A percentile compares a stretch with the other conserved stretches of the same genome.
Conservation (phyloP, 1,140 invertebrate genomes). For the Bombus confusus region DNA sequence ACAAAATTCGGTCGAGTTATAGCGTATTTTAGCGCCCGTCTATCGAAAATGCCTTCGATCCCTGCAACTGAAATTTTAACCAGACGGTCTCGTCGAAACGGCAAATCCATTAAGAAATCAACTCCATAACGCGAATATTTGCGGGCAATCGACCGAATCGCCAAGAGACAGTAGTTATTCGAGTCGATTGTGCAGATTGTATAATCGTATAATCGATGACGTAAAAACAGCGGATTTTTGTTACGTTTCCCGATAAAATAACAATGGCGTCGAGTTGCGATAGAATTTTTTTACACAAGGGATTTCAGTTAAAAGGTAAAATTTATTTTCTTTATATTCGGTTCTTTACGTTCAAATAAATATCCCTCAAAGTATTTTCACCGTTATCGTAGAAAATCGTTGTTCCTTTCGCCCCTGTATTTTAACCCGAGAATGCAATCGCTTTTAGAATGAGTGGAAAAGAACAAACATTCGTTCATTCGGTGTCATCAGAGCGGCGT, state of each 20-base stretch:
- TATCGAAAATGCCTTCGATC: slow-evolving; percentile 11
- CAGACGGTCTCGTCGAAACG: background rate
- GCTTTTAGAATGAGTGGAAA: background rate
- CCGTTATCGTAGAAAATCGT: background rate
- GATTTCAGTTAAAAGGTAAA: background rate
- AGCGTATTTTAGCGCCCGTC: background rate
- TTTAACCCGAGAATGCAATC: background rate
- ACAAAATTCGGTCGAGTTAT: slow-evolving; percentile 58
- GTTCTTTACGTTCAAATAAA: background rate
- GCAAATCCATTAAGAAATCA: background rate
- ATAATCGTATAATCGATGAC: background rate
- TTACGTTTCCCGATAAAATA: background rate
- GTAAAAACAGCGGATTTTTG: background rate
- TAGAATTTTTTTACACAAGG: background rate
- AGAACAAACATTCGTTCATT: slow-evolving; percentile 16
- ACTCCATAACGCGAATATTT: background rate
- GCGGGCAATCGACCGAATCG: background rate
- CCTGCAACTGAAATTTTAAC: background rate
- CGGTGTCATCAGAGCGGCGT: background rate
- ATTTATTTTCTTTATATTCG: background rate
- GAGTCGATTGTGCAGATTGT: background rate
- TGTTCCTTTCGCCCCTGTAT: background rate
- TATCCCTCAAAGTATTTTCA: background rate
- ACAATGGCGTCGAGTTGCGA: background rate
- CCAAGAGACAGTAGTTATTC: background rate